Base-by-base conservation (phyloP, 1,140 invertebrate genomes). In the Drosophila saltans region DNA sequence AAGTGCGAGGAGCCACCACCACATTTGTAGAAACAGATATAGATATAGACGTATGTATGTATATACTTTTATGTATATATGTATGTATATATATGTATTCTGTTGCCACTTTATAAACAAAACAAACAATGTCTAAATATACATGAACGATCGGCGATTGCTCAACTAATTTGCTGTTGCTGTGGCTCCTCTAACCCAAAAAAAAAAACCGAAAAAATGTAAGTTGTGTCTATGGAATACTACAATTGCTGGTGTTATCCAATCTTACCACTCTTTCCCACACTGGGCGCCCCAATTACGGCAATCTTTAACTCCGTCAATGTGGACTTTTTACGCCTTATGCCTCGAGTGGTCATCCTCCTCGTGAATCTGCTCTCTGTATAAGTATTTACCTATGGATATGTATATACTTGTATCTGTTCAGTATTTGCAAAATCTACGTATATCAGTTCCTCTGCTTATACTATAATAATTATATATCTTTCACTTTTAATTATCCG, bases 251-350 rank as follows among this genome's bases (percentile, higher is more conserved):
- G 74, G 28, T 57, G 45, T 55, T 65, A 21, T 66, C 36, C 2
- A n/a, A 33, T 52, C 84, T 88, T 94, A 97, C 97, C 97, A 90
- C 96, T 97, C 94, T 98, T 98, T 52, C 97, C 97, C 65, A 97
- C 97, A 66, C 96, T 95, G 5, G 96, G 96, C 45, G 96, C 96
- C 64, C 97, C 97, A 71, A 98, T 93, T 63, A 98, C 96, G 21
- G 96, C 96, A 57, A 98, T 95, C 93, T 97, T 97, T 64, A 98
- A 96, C 93, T 98, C 97, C 67, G 96, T 95, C 26, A 98, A 93
- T 62, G 96, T 96, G 16, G 97, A 97, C 93, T 98, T 98, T 93
- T 98, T 98, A 75, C 97, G 94, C 72, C 97, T 94, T 68, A 97
- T 97, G 33, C 96, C 96, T 77, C 95, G 93, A 67, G 94, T 93